Conservation (phyloP, 2,113 vertebrate species). For the Isurus oxyrinchus region DNA sequence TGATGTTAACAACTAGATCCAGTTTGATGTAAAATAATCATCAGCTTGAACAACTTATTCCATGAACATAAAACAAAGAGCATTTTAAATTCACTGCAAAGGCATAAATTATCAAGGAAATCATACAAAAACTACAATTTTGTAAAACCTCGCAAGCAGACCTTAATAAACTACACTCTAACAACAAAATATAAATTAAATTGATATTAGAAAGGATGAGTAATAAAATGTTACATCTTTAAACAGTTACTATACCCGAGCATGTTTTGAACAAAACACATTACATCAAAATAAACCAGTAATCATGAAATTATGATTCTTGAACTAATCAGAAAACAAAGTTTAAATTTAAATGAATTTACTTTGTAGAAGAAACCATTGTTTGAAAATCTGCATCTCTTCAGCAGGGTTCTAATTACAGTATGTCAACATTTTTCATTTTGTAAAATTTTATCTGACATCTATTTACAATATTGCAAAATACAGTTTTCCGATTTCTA, state of each 20-base stretch:
- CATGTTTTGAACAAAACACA: neutral
- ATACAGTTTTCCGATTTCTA: constrained; percentile 5
- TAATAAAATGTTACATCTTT: neutral
- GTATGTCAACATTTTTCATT: neutral
- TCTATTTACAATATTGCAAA: neutral
- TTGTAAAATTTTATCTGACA: neutral
- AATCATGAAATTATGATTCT: neutral
- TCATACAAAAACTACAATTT: neutral
- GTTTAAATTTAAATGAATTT: neutral
- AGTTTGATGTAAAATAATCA: neutral
- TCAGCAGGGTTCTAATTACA: neutral
- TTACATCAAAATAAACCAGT: neutral
- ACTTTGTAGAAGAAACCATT: constrained; percentile 1
- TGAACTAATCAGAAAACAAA: neutral
- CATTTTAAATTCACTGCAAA: neutral
- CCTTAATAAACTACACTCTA: neutral
- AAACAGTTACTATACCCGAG: neutral
- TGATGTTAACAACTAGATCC: neutral
- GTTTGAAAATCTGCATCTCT: neutral
- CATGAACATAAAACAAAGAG: neutral
- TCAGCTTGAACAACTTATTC: neutral
- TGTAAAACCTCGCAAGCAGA: neutral
- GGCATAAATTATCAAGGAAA: neutral
- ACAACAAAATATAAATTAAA: neutral
- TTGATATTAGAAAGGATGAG: neutral